A percentile compares a stretch with the other conserved stretches of the same genome.
These are phyloP conservation scores for Oncorhynchus nerka DNA, from an alignment of 2,113 vertebrate genomes.

Conservation along the genomic window DNA sequence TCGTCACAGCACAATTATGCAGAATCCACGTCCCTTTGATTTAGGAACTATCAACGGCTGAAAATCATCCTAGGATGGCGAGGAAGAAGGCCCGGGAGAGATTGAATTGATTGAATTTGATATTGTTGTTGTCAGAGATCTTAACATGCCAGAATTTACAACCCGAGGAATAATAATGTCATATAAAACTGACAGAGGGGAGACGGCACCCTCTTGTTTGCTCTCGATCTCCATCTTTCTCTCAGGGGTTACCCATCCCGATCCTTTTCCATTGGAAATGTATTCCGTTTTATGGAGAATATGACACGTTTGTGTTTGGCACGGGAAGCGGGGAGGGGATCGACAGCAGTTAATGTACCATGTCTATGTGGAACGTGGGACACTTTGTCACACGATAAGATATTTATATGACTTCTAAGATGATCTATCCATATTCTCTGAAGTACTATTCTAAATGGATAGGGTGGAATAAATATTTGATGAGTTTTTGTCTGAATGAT, in stretches of 20 bases:
- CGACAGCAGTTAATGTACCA: conserved; percentile 64
- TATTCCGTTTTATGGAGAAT: conserved; percentile 60
- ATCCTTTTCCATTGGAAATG: conserved; percentile 51
- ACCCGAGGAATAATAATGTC: conserved; percentile 79
- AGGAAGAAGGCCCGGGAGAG: conserved; percentile 22
- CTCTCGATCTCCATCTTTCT: neutral
- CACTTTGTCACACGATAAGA: neutral
- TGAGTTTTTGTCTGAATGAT: no score
- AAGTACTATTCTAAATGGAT: no score
- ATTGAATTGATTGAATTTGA: conserved; percentile 80
- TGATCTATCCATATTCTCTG: no score
- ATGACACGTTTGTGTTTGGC: conserved; percentile 71
- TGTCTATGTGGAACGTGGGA: neutral
- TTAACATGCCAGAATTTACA: conserved; percentile 82
- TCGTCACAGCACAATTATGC: conserved; percentile 57
- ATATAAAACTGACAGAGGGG: conserved; percentile 74
- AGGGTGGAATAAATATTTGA: no score
- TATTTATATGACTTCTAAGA: neutral
- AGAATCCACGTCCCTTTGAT: conserved; percentile 72
- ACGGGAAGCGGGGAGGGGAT: conserved; percentile 45
- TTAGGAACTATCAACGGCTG: conserved; percentile 69
- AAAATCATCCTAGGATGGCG: conserved; percentile 40
- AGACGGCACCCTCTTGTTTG: conserved; percentile 18
- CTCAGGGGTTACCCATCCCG: conserved; percentile 38
- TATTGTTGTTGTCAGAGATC: conserved; percentile 78